phyloP scores from a whole-genome alignment of 2,113 vertebrate genomes.

The Hypocryptadius cinnamomeus region DNA sequence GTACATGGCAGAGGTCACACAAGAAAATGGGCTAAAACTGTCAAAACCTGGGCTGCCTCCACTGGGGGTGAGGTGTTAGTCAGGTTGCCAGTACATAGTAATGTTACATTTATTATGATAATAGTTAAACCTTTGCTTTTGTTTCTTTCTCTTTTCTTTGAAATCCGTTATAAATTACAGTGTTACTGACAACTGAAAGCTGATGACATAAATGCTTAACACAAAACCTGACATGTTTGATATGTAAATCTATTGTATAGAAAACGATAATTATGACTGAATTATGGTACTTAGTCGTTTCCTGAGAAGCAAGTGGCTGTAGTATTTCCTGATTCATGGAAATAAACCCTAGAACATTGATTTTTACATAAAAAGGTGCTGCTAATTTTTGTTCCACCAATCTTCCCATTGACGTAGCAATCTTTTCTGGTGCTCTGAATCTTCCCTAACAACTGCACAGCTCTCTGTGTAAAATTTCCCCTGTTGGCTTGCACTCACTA shows the following conservation, averaged over 20 bases:
- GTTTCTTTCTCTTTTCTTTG: slow-evolving; percentile 5
- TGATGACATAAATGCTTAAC: slow-evolving; percentile 39
- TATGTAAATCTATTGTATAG: slow-evolving; percentile 45
- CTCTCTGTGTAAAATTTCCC: not conserved
- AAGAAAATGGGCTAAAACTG: not conserved
- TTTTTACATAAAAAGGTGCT: slow-evolving; percentile 58
- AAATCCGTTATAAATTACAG: slow-evolving; percentile 33
- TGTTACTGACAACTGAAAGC: slow-evolving; percentile 15
- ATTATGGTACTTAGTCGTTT: slow-evolving; percentile 46
- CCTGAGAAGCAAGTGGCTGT: slow-evolving; percentile 29
- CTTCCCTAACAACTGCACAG: not conserved
- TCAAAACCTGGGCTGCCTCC: not conserved
- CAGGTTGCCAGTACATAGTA: not conserved
- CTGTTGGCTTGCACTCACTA: not conserved
- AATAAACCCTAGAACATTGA: slow-evolving; percentile 36
- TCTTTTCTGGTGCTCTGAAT: slow-evolving; percentile 5
- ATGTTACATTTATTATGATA: not conserved
- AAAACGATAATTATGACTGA: slow-evolving; percentile 53
- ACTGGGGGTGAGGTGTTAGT: not conserved
- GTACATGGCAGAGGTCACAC: slow-evolving; percentile 2
- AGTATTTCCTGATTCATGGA: slow-evolving; percentile 54
- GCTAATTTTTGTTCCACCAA: slow-evolving; percentile 41
- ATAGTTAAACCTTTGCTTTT: slow-evolving; percentile 27
- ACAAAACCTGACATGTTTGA: slow-evolving; percentile 43
- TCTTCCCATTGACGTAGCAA: not conserved